Conservation (phyloP, 2,113 vertebrate genomes). For the Pimephales promelas region DNA sequence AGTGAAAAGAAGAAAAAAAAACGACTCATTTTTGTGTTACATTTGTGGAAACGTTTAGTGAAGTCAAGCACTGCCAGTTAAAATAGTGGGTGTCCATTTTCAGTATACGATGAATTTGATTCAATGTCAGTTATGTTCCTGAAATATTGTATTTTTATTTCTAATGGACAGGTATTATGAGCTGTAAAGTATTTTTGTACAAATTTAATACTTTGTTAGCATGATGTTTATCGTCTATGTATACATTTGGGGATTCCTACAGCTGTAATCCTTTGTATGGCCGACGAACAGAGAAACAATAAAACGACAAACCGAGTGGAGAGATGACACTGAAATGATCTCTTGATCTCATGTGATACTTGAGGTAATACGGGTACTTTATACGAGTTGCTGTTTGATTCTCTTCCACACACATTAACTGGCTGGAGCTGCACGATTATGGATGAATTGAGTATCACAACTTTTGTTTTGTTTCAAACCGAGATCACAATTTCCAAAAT, state of each 20-base stretch:
- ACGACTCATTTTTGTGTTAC: conserved; percentile 38
- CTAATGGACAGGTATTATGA: conserved; percentile 96
- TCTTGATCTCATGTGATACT: neutral
- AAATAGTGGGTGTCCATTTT: conserved; percentile 72
- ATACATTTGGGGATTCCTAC: conserved; percentile 89
- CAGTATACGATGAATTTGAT: conserved; percentile 70
- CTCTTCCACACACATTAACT: neutral
- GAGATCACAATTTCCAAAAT: too few relatives aligned
- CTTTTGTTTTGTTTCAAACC: too few relatives aligned
- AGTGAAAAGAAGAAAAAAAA: conserved; percentile 10
- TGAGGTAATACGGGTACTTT: neutral
- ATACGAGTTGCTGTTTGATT: neutral
- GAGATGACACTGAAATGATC: conserved; percentile 10
- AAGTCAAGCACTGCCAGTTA: conserved; percentile 87
- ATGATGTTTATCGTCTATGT: conserved; percentile 99
- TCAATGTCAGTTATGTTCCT: conserved; percentile 82
- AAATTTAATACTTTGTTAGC: conserved; percentile 99
- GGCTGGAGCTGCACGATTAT: too few relatives aligned
- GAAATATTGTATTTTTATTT: conserved; percentile 99
- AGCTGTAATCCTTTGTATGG: conserved; percentile 96
- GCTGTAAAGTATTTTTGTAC: conserved; percentile 99
- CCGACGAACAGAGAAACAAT: conserved; percentile 78
- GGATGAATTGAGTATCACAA: too few relatives aligned
- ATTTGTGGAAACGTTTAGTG: conserved; percentile 51
- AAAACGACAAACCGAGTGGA: conserved; percentile 63